Evolutionary conservation across 2,113 vertebrate species (phyloP), one percentile per base, ranked within the genome.

Genomic region (Archocentrus centrarchus): DNA sequence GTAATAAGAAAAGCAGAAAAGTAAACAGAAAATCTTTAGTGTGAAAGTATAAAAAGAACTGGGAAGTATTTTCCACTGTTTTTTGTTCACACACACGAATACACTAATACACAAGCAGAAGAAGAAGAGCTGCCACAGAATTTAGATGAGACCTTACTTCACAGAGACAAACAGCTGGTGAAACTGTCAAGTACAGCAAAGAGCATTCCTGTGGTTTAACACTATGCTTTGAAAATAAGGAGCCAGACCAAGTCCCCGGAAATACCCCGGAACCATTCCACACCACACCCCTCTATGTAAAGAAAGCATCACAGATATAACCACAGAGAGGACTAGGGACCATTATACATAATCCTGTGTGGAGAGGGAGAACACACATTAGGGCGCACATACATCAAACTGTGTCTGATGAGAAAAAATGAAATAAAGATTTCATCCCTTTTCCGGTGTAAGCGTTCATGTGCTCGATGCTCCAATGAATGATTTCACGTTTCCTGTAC

Each of bases 191-290:
- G 75, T 61, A 55, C 66, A 50, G 73, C 78, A 61, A 77, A 68
- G 75, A 84, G 80, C 89, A 93, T 95, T 95, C 92, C 91, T 92
- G 93, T 2, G 92, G 92, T 94, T 94, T 94, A 68, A 91, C 92
- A 81, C 83, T 39, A 75, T 27, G 79, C 86, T 87, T 88, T 90
- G 78, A 87, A 92, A 89, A 84, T 63, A 73, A 77, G 50, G 20
- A 22, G 27, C 47, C 68, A 35, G 80, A 75, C 77, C 68, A 27
- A 76, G 79, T 62, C 83, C 77, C 77, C 41, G 64, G 73, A 85
- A 83, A 77, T 66, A 24, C 13, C 58, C 22, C 75, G 57, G 41
- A 70, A 30, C 64, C 24, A 50, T 14, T 70, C 64, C 64, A 76
- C 81, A 41, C 75, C 59, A 17, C 79, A 64, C 53, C 82, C 37